Conservation (phyloP, 2,888 invertebrate genomes). For the Globia sparganii region DNA sequence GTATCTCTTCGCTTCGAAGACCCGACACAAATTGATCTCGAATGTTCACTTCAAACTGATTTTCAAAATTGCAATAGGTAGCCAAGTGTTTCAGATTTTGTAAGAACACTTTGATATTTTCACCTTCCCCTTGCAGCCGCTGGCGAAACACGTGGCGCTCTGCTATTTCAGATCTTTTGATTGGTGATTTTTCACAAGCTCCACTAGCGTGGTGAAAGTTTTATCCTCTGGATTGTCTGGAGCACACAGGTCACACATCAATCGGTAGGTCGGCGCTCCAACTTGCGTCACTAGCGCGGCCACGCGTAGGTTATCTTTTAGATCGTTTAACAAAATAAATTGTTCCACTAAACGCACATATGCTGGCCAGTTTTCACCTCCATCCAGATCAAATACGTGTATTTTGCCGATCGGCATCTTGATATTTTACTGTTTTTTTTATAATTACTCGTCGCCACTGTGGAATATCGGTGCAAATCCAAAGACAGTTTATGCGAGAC, state of each 20-base stretch:
- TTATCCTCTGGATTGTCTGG: slow-evolving; percentile 57
- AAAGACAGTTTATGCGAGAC: not conserved
- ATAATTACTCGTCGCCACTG: slow-evolving; percentile 10
- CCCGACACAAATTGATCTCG: slow-evolving; percentile 62
- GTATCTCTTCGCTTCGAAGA: slow-evolving; percentile 55
- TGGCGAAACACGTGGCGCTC: slow-evolving; percentile 61
- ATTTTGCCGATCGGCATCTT: slow-evolving; percentile 60
- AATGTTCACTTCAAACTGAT: slow-evolving; percentile 48
- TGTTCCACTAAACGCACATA: slow-evolving; percentile 58
- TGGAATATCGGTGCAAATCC: not conserved
- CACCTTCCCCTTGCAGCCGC: slow-evolving; percentile 42
- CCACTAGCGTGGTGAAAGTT: slow-evolving; percentile 48
- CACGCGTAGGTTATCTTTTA: slow-evolving; percentile 51
- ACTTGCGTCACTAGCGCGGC: slow-evolving; percentile 56
- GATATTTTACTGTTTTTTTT: slow-evolving; percentile 1
- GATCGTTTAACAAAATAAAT: slow-evolving; percentile 58
- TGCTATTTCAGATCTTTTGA: slow-evolving; percentile 59
- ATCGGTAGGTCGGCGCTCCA: slow-evolving; percentile 37
- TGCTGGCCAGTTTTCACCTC: slow-evolving; percentile 34
- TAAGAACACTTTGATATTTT: slow-evolving; percentile 27
- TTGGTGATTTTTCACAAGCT: slow-evolving; percentile 51
- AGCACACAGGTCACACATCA: slow-evolving; percentile 65
- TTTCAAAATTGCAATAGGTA: slow-evolving; percentile 57
- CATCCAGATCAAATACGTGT: slow-evolving; percentile 51
- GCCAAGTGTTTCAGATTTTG: slow-evolving; percentile 41